Base-by-base conservation (phyloP, 2,113 vertebrate genomes). In the Galeopterus variegatus region DNA sequence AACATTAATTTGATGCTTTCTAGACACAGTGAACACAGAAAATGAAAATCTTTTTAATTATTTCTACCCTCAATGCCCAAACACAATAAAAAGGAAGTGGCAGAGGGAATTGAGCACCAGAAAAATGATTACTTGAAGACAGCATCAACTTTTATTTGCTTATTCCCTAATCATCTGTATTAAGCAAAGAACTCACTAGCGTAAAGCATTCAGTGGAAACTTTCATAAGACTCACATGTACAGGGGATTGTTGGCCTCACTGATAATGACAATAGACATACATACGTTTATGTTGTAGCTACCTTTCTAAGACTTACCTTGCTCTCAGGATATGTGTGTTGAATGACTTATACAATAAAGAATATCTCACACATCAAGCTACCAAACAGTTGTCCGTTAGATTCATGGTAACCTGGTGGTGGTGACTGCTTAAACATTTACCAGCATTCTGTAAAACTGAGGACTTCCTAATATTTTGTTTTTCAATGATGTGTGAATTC, bases 41-140 rank as follows among this genome's bases (percentile, higher is more conserved):
- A 96, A 96, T 97, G 50, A 98, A 95, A 95, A 92, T 82, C 80
- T 58, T 97, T 96, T 98, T 92, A 97, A 98, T 97, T 97, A 94
- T 96, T 90, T 92, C 73, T 93, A 94, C 4, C 19, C 56, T 97
- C 90, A 92, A 76, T 94, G 90, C 92, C 64, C 92, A 96, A 96
- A 95, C 73, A 98, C 82, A 96, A 97, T 95, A 97, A 96, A 95
- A 94, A 94, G 75, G 23, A 41, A 89, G 36, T 60, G 52, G 33
- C 81, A 94, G 73, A 93, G 88, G 96, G 96, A 97, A 95, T 95
- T 15, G 19, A 81, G 33, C 48, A 89, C 45, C 58, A 96, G 90
- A 96, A 95, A 97, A 84, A 70, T 89, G 85, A 95, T 96, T 96
- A 91, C 83, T 83, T 58, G 31, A 96, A 91, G 62, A 96, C 67